Evolutionary conservation across 1,140 invertebrate genomes (phyloP).

Genomic region (Danaus plexippus): DNA sequence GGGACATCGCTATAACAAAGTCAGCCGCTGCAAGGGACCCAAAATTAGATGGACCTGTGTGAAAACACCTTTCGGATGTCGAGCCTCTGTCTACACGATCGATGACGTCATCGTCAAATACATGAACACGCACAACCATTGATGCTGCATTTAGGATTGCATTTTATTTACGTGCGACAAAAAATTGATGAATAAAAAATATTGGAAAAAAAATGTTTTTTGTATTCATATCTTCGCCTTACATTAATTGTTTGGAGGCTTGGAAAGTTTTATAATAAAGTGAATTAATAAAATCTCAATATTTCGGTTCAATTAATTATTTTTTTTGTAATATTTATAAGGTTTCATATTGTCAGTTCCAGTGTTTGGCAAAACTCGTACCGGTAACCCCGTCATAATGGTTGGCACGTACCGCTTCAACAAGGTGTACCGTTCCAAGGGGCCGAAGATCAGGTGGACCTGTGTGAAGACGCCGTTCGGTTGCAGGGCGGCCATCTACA

Average conservation of each 20-base stretch:
- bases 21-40: constrained; percentile 21
- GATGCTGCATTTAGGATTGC: background rate
- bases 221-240: too few relatives aligned
- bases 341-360: constrained; percentile 18
- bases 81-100: constrained; percentile 21
- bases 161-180: too few relatives aligned
- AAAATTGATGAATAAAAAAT: too few relatives aligned
- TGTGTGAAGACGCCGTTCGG: constrained; percentile 19
- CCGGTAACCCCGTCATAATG: constrained; percentile 34
- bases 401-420: constrained; percentile 33
- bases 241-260: too few relatives aligned
- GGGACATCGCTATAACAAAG: constrained; percentile 30
- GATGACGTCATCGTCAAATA: constrained; percentile 20
- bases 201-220: too few relatives aligned
- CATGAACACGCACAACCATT: constrained; percentile 29
- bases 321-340: too few relatives aligned
- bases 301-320: too few relatives aligned
- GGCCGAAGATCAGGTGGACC: constrained; percentile 25
- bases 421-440: constrained; percentile 19
- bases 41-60: constrained; percentile 29
- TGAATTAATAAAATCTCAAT: too few relatives aligned
- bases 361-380: constrained; percentile 23
- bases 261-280: too few relatives aligned
- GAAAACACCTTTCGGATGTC: constrained; percentile 21
- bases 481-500: constrained; percentile 18